Evolutionary conservation across 2,797 vertebrate species (phyloP), one percentile per base, ranked within the genome.

Genomic region (Notolabrus celidotus): DNA sequence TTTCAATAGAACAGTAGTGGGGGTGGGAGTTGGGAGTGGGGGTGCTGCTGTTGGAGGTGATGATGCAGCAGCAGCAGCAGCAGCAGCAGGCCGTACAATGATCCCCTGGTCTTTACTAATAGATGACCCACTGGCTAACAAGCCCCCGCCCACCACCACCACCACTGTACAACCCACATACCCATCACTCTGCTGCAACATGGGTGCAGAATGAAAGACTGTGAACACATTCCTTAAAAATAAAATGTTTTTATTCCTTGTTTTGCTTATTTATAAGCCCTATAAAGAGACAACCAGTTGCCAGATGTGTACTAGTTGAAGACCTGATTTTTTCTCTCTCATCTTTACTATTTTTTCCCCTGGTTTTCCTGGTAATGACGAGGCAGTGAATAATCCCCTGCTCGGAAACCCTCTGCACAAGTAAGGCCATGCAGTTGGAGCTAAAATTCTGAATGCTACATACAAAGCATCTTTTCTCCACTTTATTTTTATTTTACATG

Each of bases 21-120:
- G 27, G 27, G 27, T 27, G 27, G 27, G 27, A 27, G 27, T 27
- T 27, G 6, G 62, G 71, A 77, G 52, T 43, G 52, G 38, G 27
- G 5, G 59, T 42, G 39, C 55, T 22, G 53, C 12, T 27, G 22
- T 16, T 51, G 11, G 63, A 23, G 25, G 34, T 16, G 60, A 25
- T 36, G 54, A 25, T 8, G 65, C 54, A 59, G 29, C 59, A 19
- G 57, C n/a, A n/a, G n/a, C n/a, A n/a, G n/a, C n/a, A n/a, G 54
- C 25, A 8, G 65, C 54, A 59, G 29, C 59, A 19, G 57, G 63
- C 39, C 53, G 63, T 20, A 85, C 86, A 74, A 65, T 79, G 88
- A 92, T 86, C 84, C 45, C 43, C 29, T 64, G 54, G 65, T 88
- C 75, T 90, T 95, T 91, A 95, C 92, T 95, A 92, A 94, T 93